A percentile compares a stretch with the other conserved stretches of the same genome.
phyloP scores from a whole-genome alignment of 2,888 invertebrate species.

The Dynastes grantii region DNA sequence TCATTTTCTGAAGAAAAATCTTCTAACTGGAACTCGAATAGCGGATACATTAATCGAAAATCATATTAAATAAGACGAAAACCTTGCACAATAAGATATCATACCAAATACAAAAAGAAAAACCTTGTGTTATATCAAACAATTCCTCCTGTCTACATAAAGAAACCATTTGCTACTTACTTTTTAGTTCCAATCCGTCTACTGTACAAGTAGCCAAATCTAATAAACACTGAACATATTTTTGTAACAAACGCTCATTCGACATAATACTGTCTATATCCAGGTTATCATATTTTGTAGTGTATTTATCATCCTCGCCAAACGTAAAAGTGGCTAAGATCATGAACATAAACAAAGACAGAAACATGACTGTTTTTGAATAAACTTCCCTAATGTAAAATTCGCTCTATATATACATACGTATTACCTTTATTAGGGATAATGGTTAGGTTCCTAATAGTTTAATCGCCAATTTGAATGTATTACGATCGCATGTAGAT shows the following conservation, averaged over 20 bases:
- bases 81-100: not conserved
- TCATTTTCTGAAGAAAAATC: too few relatives aligned
- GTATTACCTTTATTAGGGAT: not conserved
- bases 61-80: too few relatives aligned
- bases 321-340: not conserved
- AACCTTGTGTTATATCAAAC: too few relatives aligned
- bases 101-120: too few relatives aligned
- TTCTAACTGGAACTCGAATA: too few relatives aligned
- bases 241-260: conserved; percentile 78
- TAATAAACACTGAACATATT: conserved; percentile 79
- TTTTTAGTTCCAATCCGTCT: conserved; percentile 76
- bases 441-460: too few relatives aligned
- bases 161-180: conserved; percentile 62
- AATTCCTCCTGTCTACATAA: not conserved
- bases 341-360: not conserved
- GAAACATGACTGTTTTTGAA: conserved; percentile 4
- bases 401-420: not conserved
- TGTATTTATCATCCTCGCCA: conserved; percentile 70
- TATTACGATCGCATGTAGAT: too few relatives aligned
- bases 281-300: conserved; percentile 80
- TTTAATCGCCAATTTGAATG: not conserved
- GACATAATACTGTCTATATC: conserved; percentile 79
- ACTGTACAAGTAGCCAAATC: conserved; percentile 78
- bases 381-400: not conserved
- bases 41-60: too few relatives aligned